Evolutionary conservation across 2,797 vertebrate genomes (phyloP).

Genomic region (Smutsia gigantea): DNA sequence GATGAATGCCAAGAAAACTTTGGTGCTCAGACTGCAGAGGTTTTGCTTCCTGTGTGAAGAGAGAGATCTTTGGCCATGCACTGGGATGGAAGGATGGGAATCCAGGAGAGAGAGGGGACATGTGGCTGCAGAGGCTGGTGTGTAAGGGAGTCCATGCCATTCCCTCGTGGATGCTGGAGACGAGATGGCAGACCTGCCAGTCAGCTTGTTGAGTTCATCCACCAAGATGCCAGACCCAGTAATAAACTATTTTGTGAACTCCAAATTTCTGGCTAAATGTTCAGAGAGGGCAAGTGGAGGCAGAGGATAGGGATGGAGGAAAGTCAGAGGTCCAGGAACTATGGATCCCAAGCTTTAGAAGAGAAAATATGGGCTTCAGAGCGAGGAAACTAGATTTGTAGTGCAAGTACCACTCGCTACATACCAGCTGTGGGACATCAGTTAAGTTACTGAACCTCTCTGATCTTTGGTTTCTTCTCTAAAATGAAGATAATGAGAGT

Average conservation of each 20-base stretch:
- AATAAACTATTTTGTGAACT: background rate
- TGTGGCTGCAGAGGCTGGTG: background rate
- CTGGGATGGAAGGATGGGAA: background rate
- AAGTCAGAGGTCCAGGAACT: background rate
- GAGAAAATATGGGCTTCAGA: background rate
- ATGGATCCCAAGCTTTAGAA: background rate
- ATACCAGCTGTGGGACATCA: background rate
- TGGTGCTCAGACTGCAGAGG: background rate
- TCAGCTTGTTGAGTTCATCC: background rate
- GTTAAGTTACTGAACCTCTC: background rate
- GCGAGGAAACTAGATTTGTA: background rate
- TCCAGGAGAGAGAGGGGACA: background rate
- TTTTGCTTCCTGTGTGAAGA: background rate
- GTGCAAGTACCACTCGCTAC: background rate
- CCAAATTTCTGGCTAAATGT: background rate
- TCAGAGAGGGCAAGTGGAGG: background rate
- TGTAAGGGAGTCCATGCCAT: background rate
- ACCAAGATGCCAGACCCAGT: background rate
- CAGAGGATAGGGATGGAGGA: background rate
- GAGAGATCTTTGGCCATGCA: background rate
- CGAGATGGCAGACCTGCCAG: background rate
- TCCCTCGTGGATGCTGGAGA: background rate
- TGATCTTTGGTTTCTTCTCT: slow-evolving; percentile 1
- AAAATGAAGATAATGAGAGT: background rate
- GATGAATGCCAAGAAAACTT: background rate